A percentile compares a stretch with the other conserved stretches of the same genome.
phyloP scores from a whole-genome alignment of 2,888 invertebrate genomes.

The Sericinus montela region DNA sequence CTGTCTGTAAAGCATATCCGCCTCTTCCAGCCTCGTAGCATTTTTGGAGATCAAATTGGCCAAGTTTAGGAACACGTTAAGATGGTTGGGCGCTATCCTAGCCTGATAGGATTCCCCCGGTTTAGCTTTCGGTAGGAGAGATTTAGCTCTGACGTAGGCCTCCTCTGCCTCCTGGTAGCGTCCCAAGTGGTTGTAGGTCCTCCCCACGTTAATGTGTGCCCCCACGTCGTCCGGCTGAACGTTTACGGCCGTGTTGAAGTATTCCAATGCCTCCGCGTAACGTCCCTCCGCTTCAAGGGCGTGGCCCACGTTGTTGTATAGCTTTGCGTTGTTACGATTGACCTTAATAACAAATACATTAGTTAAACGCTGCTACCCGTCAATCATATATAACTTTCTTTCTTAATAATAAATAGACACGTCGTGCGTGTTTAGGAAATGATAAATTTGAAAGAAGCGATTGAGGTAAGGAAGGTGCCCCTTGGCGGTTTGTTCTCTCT shows the following conservation, averaged over 20 bases:
- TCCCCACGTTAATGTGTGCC: slow-evolving; percentile 97
- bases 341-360: slow-evolving; percentile 81
- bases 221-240: slow-evolving; percentile 98
- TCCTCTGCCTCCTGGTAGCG: slow-evolving; percentile 89
- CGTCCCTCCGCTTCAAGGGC: slow-evolving; percentile 88
- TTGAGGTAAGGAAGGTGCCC: too few species aligned
- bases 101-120: slow-evolving; percentile 97
- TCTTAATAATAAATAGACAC: too few species aligned
- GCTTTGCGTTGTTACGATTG: slow-evolving; percentile 94
- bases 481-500: too few species aligned
- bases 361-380: too few species aligned
- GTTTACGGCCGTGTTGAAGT: slow-evolving; percentile 94
- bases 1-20: slow-evolving; percentile 94
- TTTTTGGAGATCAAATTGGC: slow-evolving; percentile 97
- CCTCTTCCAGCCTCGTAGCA: slow-evolving; percentile 93
- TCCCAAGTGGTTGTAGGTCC: slow-evolving; percentile 95
- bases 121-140: slow-evolving; percentile 92
- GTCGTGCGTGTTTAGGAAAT: too few species aligned
- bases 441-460: too few species aligned
- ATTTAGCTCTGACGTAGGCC: slow-evolving; percentile 94
- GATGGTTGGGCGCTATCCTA: slow-evolving; percentile 95
- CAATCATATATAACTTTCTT: too few species aligned
- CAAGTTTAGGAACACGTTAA: slow-evolving; percentile 96
- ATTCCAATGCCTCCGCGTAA: slow-evolving; percentile 89
- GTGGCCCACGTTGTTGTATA: slow-evolving; percentile 98